phyloP scores from a whole-genome alignment of 2,888 invertebrate genomes.

The Sceliomorpha sp. region DNA sequence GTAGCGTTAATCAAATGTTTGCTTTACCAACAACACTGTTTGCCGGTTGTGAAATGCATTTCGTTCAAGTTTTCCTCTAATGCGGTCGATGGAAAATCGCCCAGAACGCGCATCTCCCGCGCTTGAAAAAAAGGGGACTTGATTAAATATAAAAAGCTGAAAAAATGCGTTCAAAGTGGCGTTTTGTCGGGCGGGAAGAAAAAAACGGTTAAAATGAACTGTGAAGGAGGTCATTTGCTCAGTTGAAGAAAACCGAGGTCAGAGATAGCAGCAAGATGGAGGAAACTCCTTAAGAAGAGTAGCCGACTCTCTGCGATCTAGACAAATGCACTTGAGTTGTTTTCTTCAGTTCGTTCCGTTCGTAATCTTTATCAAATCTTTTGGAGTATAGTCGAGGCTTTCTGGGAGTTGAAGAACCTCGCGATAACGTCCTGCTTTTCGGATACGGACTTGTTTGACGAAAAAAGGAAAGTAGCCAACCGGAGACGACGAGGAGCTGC shows the following conservation, averaged over 20 bases:
- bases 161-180: constrained; percentile 8
- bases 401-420: constrained; percentile 61
- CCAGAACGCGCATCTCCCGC: too few species aligned
- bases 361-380: constrained; percentile 74
- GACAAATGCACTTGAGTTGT: constrained; percentile 77
- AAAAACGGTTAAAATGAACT: constrained; percentile 3
- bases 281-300: constrained; percentile 73
- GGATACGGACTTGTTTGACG: constrained; percentile 60
- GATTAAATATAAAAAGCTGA: not conserved
- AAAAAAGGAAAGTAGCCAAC: constrained; percentile 60
- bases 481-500: constrained; percentile 57
- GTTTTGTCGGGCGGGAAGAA: constrained; percentile 16
- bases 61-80: too few species aligned
- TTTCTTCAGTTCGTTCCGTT: constrained; percentile 68
- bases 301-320: constrained; percentile 73
- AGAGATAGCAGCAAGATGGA: constrained; percentile 72
- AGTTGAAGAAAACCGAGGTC: constrained; percentile 58
- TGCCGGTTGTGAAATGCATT: too few species aligned
- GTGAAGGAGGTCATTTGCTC: constrained; percentile 63
- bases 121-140: too few species aligned
- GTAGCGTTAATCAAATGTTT: too few species aligned
- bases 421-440: constrained; percentile 63
- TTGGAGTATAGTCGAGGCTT: constrained; percentile 62
- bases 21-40: too few species aligned
- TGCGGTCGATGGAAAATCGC: too few species aligned